Evolutionary conservation across 2,888 invertebrate species (phyloP).

Genomic region (Minunthozetes semirufus): DNA sequence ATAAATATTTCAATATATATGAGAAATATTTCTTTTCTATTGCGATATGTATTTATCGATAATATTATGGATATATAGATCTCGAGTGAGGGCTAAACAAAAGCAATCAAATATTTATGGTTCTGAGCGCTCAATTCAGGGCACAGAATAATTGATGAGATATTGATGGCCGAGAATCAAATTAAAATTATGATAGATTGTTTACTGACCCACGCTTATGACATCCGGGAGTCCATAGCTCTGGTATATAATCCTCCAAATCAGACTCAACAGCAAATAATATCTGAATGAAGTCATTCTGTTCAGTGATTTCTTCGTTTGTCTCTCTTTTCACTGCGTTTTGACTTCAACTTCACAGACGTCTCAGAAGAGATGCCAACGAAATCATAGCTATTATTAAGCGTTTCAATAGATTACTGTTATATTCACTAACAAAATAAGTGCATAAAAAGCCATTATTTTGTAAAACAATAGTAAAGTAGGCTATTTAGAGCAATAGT

Average conservation of each 20-base stretch:
- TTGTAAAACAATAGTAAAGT: no score
- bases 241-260: not conserved
- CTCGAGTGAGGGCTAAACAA: no score
- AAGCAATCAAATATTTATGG: no score
- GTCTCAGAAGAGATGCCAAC: no score
- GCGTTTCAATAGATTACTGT: not conserved
- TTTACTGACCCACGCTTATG: not conserved
- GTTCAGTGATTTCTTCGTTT: not conserved
- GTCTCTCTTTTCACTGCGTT: not conserved
- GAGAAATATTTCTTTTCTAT: no score
- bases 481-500: no score
- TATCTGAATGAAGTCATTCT: constrained; percentile 28
- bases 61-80: no score
- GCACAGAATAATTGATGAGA: not conserved
- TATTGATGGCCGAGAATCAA: not conserved
- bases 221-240: constrained; percentile 13
- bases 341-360: not conserved
- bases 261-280: not conserved
- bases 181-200: not conserved
- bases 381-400: no score
- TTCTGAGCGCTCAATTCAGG: no score
- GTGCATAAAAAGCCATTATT: not conserved
- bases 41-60: no score
- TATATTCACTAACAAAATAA: not conserved
- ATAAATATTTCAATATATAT: no score